Percentiles rank a stretch among this genome's conserved stretches.
phyloP scores from a whole-genome alignment of 2,113 vertebrate genomes.

The Lophius piscatorius region DNA sequence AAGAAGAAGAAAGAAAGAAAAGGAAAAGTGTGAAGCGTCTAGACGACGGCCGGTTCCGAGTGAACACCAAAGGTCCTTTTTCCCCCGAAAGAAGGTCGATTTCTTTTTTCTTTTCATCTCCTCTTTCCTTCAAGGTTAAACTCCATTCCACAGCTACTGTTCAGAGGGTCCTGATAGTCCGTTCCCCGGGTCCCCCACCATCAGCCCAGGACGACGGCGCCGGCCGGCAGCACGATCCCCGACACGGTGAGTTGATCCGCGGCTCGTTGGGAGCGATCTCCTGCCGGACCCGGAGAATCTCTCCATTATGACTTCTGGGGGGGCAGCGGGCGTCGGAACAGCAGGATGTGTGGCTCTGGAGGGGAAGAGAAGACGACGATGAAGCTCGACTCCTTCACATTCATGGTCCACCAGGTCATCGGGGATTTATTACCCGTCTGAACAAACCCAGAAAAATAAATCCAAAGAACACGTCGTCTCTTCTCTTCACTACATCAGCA shows the following conservation, averaged over 20 bases:
- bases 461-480: too few species aligned
- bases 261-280: constrained; percentile 35
- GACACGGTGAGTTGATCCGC: constrained; percentile 22
- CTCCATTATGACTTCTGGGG: constrained; percentile 54
- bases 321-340: constrained; percentile 78
- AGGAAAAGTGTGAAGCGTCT: constrained; percentile 34
- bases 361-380: not conserved
- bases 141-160: constrained; percentile 49
- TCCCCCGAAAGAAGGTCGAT: constrained; percentile 8
- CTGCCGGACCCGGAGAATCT: constrained; percentile 31
- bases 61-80: constrained; percentile 46
- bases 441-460: too few species aligned
- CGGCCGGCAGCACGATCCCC: constrained; percentile 21
- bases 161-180: constrained; percentile 50
- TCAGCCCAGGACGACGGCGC: constrained; percentile 31
- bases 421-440: not conserved
- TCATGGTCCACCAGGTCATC: too few species aligned
- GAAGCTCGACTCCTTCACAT: not conserved
- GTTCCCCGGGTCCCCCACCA: constrained; percentile 52
- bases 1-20: constrained; percentile 30
- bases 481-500: too few species aligned
- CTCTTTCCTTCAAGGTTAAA: constrained; percentile 15
- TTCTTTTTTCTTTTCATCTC: constrained; percentile 15
- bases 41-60: constrained; percentile 13
- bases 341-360: constrained; percentile 82